Conservation (phyloP, 2,797 vertebrate species). For the Crocodylus rhombifer region DNA sequence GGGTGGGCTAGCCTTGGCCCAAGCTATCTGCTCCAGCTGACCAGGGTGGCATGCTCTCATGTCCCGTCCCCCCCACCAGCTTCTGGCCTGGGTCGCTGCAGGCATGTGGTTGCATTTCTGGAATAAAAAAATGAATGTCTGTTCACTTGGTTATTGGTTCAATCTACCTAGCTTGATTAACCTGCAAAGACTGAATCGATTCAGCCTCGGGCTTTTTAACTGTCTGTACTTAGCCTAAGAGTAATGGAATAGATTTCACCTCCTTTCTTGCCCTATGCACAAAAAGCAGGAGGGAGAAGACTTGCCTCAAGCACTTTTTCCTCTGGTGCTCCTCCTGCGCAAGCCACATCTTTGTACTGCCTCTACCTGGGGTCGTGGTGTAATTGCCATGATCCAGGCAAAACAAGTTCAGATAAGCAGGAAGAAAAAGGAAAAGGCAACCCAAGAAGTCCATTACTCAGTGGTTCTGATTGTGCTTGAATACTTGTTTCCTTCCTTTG, state of each 20-base stretch:
- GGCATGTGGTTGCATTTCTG: too few relatives aligned
- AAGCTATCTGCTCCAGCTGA: too few relatives aligned
- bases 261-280: background rate
- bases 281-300: background rate
- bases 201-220: too few relatives aligned
- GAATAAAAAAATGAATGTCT: too few relatives aligned
- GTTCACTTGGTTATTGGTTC: too few relatives aligned
- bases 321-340: background rate
- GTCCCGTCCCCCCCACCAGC: too few relatives aligned
- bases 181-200: too few relatives aligned
- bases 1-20: too few relatives aligned
- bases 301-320: background rate
- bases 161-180: too few relatives aligned
- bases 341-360: background rate
- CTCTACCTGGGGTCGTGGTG: background rate
- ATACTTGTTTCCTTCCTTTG: background rate
- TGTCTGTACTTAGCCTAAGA: too few relatives aligned
- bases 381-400: background rate
- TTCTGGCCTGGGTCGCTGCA: too few relatives aligned
- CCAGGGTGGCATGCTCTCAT: too few relatives aligned
- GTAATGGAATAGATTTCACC: background rate
- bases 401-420: background rate
- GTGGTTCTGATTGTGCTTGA: background rate
- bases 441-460: rapidly evolving
- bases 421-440: background rate